These are phyloP conservation scores for Amphilophus citrinellus DNA, from an alignment of 2,113 vertebrate genomes.

Conservation along the genomic window DNA sequence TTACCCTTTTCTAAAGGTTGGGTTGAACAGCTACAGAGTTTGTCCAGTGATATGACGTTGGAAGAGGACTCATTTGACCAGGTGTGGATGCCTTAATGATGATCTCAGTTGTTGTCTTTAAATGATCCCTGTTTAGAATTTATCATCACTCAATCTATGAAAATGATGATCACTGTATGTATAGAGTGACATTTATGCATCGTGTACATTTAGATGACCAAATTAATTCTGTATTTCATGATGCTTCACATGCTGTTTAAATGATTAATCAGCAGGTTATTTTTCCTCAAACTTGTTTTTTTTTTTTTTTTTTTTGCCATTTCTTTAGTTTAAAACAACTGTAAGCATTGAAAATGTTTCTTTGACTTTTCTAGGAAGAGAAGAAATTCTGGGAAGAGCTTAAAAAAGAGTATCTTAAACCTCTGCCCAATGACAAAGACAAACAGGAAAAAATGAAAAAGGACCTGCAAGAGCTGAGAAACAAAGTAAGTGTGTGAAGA, in stretches of 20 bases:
- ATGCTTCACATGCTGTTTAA: neutral
- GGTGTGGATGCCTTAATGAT: conserved; percentile 34
- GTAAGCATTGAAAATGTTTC: neutral
- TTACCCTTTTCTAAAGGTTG: conserved; percentile 48
- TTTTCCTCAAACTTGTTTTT: neutral
- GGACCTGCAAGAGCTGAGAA: conserved; percentile 70
- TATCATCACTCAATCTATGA: no score
- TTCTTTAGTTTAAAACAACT: neutral
- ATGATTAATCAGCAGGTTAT: neutral
- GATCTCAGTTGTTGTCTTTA: no score
- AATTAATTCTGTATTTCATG: no score
- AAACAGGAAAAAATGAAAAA: conserved; percentile 47
- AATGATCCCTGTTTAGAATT: neutral
- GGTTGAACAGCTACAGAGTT: conserved; percentile 58
- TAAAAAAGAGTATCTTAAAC: conserved; percentile 68
- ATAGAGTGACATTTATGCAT: no score
- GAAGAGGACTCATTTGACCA: conserved; percentile 44
- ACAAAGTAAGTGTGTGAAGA: conserved; percentile 54
- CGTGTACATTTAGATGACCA: no score
- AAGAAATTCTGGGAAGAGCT: conserved; percentile 63
- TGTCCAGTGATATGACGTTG: conserved; percentile 50
- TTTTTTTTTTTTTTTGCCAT: neutral
- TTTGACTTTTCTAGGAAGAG: conserved; percentile 65
- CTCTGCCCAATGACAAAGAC: conserved; percentile 65
- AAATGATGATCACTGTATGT: no score